phyloP scores from a whole-genome alignment of 2,888 invertebrate genomes.

The Erebia epiphron region DNA sequence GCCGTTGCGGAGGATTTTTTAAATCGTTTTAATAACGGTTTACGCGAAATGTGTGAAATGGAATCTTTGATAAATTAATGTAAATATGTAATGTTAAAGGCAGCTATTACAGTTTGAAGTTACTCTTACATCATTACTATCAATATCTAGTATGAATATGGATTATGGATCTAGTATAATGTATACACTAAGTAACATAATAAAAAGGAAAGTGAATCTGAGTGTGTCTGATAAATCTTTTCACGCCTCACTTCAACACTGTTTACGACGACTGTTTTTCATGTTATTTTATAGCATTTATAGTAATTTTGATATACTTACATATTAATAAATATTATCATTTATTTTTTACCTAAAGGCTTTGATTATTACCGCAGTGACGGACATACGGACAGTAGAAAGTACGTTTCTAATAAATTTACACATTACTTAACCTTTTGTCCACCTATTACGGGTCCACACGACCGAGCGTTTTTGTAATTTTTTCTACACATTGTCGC shows the following conservation, averaged over 20 bases:
- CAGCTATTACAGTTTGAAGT: neutral
- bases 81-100: neutral
- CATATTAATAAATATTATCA: neutral
- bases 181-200: too few relatives aligned
- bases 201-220: too few relatives aligned
- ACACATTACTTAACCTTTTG: constrained; percentile 22
- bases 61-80: neutral
- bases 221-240: too few relatives aligned
- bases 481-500: constrained; percentile 39
- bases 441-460: constrained; percentile 21
- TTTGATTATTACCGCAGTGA: neutral
- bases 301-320: too few relatives aligned
- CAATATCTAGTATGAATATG: too few relatives aligned
- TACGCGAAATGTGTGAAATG: constrained; percentile 1
- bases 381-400: constrained; percentile 4
- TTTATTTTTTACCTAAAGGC: neutral
- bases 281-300: too few relatives aligned
- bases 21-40: constrained; percentile 70
- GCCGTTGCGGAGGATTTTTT: constrained; percentile 60
- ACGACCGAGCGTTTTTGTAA: constrained; percentile 34
- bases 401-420: constrained; percentile 1
- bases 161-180: too few relatives aligned
- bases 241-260: too few relatives aligned
- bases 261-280: too few relatives aligned
- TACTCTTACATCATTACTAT: too few relatives aligned